Percentiles rank a stretch among this genome's conserved stretches.
These are phyloP conservation scores for Limnothrissa miodon DNA, from an alignment of 2,113 vertebrate genomes.

Conservation along the genomic window DNA sequence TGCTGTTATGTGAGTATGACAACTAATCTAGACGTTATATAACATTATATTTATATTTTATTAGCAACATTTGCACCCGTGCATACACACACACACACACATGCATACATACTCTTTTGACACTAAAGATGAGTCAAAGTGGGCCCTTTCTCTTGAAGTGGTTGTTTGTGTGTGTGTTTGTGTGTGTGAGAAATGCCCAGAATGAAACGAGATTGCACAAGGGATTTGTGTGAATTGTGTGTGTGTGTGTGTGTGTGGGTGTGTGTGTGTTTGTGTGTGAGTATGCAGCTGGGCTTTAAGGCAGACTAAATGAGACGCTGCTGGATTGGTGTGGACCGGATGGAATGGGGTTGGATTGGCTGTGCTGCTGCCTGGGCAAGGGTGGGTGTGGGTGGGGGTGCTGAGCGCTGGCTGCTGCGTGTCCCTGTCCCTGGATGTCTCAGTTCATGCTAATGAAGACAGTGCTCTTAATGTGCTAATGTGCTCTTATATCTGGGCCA, in stretches of 20 bases:
- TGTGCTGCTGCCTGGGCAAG: not conserved
- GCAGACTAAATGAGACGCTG: not conserved
- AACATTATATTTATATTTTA: not conserved
- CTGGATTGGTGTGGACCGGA: not conserved
- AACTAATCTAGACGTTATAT: not conserved
- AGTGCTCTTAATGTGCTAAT: too few species aligned
- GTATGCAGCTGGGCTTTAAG: not conserved
- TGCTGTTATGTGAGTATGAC: slow-evolving; percentile 87
- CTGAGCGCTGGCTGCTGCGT: not conserved
- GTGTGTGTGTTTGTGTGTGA: slow-evolving; percentile 23
- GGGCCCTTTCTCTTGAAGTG: not conserved
- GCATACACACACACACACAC: slow-evolving; percentile 22
- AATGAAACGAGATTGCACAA: not conserved
- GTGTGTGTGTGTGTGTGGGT: not conserved
- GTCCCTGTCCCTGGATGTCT: not conserved
- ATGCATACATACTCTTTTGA: not conserved
- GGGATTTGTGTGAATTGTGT: slow-evolving; percentile 23
- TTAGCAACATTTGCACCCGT: not conserved
- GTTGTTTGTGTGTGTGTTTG: slow-evolving; percentile 37
- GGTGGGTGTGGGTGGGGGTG: not conserved
- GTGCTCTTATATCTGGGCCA: not conserved
- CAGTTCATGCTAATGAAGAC: not conserved
- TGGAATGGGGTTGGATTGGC: too few species aligned
- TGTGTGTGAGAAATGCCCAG: slow-evolving; percentile 19
- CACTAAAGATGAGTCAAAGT: not conserved